Conservation (phyloP, 1,140 invertebrate species). For the Hycleus phaleratus region DNA sequence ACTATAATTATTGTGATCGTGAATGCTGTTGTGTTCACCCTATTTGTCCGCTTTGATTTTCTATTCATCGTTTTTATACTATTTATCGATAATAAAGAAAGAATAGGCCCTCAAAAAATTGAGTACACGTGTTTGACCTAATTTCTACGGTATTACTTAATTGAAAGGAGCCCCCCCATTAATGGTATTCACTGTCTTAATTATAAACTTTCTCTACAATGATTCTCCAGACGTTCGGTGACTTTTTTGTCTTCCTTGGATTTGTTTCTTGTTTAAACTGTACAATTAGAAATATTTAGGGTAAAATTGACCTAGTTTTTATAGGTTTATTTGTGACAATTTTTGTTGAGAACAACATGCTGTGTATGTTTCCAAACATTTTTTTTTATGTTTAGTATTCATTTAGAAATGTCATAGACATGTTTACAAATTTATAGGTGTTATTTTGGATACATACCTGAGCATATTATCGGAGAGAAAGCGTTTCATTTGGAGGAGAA, state of each 20-base stretch:
- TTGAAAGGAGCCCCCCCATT: conserved; percentile 7
- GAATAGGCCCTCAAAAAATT: too few relatives aligned
- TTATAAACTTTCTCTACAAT: conserved; percentile 6
- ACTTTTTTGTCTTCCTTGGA: too few relatives aligned
- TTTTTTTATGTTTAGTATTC: conserved; percentile 6
- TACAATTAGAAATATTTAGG: too few relatives aligned
- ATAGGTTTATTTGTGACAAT: too few relatives aligned
- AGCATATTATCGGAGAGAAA: conserved; percentile 8
- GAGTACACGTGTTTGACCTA: conserved; percentile 9
- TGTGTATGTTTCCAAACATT: conserved; percentile 8
- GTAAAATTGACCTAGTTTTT: too few relatives aligned
- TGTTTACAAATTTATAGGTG: not conserved
- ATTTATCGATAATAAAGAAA: too few relatives aligned
- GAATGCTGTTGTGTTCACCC: too few relatives aligned
- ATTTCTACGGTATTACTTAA: conserved; percentile 7
- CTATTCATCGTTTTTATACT: too few relatives aligned
- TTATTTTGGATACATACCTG: not conserved
- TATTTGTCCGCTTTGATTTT: too few relatives aligned
- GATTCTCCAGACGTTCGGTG: too few relatives aligned
- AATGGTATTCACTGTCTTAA: conserved; percentile 11
- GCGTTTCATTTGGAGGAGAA: conserved; percentile 3
- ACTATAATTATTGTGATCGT: too few relatives aligned
- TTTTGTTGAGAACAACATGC: not conserved
- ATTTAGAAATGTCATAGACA: conserved; percentile 2
- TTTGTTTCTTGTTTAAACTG: too few relatives aligned